Conservation (phyloP, 2,113 vertebrate genomes). For the Typhlomys cinereus region DNA sequence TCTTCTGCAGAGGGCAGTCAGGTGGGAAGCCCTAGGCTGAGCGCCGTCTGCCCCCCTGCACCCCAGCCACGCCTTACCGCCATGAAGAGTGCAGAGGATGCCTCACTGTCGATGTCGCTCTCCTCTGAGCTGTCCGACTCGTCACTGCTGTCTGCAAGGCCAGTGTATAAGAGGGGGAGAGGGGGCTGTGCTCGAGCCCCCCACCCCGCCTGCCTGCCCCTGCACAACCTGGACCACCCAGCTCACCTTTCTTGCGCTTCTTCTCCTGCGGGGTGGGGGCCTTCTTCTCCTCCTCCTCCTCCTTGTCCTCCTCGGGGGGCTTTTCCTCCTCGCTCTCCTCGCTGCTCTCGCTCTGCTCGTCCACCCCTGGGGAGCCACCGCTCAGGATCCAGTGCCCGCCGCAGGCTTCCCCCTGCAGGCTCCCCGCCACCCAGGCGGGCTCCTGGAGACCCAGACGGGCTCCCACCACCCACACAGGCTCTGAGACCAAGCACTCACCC, state of each 20-base stretch:
- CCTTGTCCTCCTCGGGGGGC: slow-evolving; percentile 89
- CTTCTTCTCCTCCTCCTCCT: slow-evolving; percentile 95
- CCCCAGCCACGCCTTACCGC: slow-evolving; percentile 71
- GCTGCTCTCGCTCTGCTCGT: slow-evolving; percentile 92
- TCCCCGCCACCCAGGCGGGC: fast-evolving
- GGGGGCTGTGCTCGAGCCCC: too few species aligned
- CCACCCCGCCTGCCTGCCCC: too few species aligned
- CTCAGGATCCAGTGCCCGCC: fast-evolving
- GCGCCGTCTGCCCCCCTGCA: fast-evolving
- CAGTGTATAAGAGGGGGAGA: neutral
- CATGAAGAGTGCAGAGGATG: slow-evolving; percentile 94
- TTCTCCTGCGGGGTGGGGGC: slow-evolving; percentile 89
- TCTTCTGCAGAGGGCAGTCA: slow-evolving; percentile 84
- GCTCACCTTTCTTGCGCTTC: slow-evolving; percentile 91
- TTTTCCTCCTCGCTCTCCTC: slow-evolving; percentile 96
- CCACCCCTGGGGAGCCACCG: slow-evolving; percentile 86
- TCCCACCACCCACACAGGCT: too few species aligned
- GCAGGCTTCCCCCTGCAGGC: fast-evolving
- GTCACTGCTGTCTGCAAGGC: slow-evolving; percentile 91
- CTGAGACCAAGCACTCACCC: slow-evolving; percentile 84
- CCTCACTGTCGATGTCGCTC: slow-evolving; percentile 94
- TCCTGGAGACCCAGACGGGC: too few species aligned
- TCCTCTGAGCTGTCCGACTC: slow-evolving; percentile 95
- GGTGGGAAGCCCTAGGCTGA: neutral
- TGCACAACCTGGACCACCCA: too few species aligned